phyloP scores from a whole-genome alignment of 2,113 vertebrate species.

The Pollachius pollachius region DNA sequence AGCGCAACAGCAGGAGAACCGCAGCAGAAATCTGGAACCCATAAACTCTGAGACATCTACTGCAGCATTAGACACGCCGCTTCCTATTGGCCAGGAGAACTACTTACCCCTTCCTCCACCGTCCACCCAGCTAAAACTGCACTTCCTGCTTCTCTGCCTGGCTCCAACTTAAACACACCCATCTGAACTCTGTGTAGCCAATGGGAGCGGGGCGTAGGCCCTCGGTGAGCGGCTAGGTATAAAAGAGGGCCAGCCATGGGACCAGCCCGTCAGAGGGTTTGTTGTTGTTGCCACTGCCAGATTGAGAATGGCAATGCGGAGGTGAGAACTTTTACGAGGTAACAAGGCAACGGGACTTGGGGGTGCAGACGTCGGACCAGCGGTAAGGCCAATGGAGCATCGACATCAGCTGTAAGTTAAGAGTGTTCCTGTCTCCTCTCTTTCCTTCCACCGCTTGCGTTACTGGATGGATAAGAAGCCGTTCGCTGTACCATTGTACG shows the following conservation, averaged over 20 bases:
- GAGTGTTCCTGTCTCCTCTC: not conserved
- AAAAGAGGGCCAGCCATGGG: slow-evolving; percentile 47
- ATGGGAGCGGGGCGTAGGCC: slow-evolving; percentile 47
- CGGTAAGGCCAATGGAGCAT: slow-evolving; percentile 52
- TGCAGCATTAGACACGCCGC: slow-evolving; percentile 68
- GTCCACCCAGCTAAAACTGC: slow-evolving; percentile 54
- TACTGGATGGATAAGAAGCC: slow-evolving; percentile 20
- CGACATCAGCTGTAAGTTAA: slow-evolving; percentile 30
- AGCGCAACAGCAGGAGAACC: slow-evolving; percentile 35
- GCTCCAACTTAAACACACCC: slow-evolving; percentile 46
- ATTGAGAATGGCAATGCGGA: slow-evolving; percentile 51
- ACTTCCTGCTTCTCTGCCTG: slow-evolving; percentile 61
- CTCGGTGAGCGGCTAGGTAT: slow-evolving; percentile 49
- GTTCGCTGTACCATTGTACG: slow-evolving; percentile 8
- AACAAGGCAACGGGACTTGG: slow-evolving; percentile 39
- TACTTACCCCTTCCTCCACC: slow-evolving; percentile 71
- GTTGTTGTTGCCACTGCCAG: slow-evolving; percentile 63
- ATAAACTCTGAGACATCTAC: slow-evolving; percentile 81
- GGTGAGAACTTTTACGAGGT: slow-evolving; percentile 47
- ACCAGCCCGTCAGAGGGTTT: slow-evolving; percentile 68
- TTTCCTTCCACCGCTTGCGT: slow-evolving; percentile 6
- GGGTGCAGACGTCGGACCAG: slow-evolving; percentile 6
- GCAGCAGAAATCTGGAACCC: slow-evolving; percentile 85
- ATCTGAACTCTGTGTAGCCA: slow-evolving; percentile 48
- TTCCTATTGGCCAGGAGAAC: slow-evolving; percentile 74